A percentile compares a stretch with the other conserved stretches of the same genome.
Conservation (phyloP, 2,113 vertebrate genomes). For the Oncorhynchus gorbuscha region DNA sequence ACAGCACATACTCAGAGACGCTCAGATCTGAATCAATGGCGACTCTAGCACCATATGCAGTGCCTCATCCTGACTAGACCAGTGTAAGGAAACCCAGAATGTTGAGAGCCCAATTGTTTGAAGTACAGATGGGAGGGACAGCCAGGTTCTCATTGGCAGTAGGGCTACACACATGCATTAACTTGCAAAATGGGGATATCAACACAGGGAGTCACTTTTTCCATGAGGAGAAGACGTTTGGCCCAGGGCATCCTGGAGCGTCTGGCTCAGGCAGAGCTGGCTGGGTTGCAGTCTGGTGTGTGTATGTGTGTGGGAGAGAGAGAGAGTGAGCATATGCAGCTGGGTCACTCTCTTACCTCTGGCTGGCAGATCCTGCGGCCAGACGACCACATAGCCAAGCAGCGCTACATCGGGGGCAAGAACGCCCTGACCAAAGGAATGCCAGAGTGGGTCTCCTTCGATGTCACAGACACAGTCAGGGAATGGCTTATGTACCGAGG, state of each 20-base stretch:
- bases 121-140: slow-evolving; percentile 55
- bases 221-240: slow-evolving; percentile 76
- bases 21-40: no score
- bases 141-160: slow-evolving; percentile 67
- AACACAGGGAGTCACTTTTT: slow-evolving; percentile 76
- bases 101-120: slow-evolving; percentile 34
- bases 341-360: slow-evolving; percentile 59
- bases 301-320: background rate
- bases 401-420: slow-evolving; percentile 92
- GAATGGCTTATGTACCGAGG: slow-evolving; percentile 96
- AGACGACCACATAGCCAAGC: slow-evolving; percentile 92
- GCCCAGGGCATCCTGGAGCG: slow-evolving; percentile 73
- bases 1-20: no score
- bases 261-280: slow-evolving; percentile 71
- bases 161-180: slow-evolving; percentile 70
- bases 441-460: slow-evolving; percentile 92
- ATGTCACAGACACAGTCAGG: slow-evolving; percentile 93
- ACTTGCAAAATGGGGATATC: slow-evolving; percentile 74
- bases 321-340: slow-evolving; percentile 35
- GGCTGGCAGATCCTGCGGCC: slow-evolving; percentile 84
- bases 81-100: background rate
- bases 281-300: slow-evolving; percentile 49
- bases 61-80: background rate
- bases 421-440: slow-evolving; percentile 91
- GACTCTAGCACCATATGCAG: no score